A percentile compares a stretch with the other conserved stretches of the same genome.
These are phyloP conservation scores for Drosophila burlai DNA, from an alignment of 1,140 invertebrate genomes.

Conservation along the genomic window DNA sequence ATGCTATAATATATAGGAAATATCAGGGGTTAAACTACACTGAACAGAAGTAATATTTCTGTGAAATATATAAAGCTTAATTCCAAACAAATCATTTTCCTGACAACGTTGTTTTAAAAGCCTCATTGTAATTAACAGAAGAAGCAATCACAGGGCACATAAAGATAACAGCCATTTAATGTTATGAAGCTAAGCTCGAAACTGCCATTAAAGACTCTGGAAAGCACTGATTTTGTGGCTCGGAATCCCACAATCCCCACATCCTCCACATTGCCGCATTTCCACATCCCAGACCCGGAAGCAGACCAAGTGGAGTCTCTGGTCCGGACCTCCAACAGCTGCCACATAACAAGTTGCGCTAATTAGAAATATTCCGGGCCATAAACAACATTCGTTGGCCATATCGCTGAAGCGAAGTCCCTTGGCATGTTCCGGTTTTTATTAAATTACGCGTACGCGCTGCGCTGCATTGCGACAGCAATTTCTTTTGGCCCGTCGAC, in stretches of 20 bases:
- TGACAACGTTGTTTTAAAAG: constrained; percentile 18
- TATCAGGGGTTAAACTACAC: neutral
- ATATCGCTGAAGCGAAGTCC: constrained; percentile 9
- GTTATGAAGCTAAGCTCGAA: constrained; percentile 22
- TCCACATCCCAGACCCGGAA: neutral
- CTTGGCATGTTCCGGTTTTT: constrained; percentile 43
- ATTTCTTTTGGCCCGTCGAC: constrained; percentile 42
- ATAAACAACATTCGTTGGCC: constrained; percentile 77
- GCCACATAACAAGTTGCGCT: constrained; percentile 52
- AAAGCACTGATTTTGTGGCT: constrained; percentile 19
- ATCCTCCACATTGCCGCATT: neutral
- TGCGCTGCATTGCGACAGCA: constrained; percentile 45
- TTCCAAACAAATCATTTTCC: neutral
- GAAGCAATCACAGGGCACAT: constrained; percentile 36
- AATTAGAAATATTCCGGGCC: constrained; percentile 77
- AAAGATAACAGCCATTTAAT: constrained; percentile 35
- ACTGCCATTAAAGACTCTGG: constrained; percentile 13
- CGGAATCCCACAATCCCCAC: neutral
- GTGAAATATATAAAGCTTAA: neutral
- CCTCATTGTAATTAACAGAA: constrained; percentile 58
- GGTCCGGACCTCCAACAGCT: constrained; percentile 43
- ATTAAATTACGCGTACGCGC: constrained; percentile 69
- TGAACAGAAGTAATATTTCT: neutral
- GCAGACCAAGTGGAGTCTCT: constrained; percentile 6
- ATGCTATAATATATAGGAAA: no score